Conservation (phyloP, 2,888 invertebrate genomes). For the Euclidia mi region DNA sequence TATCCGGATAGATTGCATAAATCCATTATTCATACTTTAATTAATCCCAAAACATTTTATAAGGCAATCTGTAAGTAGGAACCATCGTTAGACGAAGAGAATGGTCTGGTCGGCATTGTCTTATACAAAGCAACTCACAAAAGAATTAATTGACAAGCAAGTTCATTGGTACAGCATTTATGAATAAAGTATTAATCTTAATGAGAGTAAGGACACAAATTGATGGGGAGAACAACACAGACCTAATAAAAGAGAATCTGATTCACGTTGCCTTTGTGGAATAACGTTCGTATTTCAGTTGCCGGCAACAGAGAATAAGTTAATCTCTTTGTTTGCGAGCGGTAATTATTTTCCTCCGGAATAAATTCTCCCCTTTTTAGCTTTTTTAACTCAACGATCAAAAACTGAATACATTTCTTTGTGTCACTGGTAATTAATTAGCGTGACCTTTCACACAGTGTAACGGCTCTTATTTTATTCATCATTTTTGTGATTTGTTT, state of each 20-base stretch:
- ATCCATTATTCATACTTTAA: conserved; percentile 2
- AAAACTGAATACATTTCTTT: conserved; percentile 61
- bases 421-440: conserved; percentile 56
- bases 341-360: conserved; percentile 63
- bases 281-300: conserved; percentile 65
- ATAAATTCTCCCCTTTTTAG: conserved; percentile 59
- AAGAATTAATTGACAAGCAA: conserved; percentile 33
- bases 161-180: conserved; percentile 36
- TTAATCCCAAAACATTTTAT: background rate
- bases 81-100: background rate
- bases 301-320: conserved; percentile 59
- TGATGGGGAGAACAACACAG: conserved; percentile 58
- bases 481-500: conserved; percentile 23
- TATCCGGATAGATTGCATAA: background rate
- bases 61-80: background rate
- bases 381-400: conserved; percentile 54
- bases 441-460: conserved; percentile 33
- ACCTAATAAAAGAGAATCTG: conserved; percentile 66
- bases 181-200: conserved; percentile 58
- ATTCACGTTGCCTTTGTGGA: conserved; percentile 64
- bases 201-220: conserved; percentile 60
- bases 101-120: background rate
- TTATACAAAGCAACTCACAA: conserved; percentile 7
- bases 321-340: conserved; percentile 66
- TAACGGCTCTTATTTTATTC: conserved; percentile 29